Evolutionary conservation across 2,113 vertebrate species (phyloP), one percentile per base, ranked within the genome.

Genomic region (Danionella cerebrum): DNA sequence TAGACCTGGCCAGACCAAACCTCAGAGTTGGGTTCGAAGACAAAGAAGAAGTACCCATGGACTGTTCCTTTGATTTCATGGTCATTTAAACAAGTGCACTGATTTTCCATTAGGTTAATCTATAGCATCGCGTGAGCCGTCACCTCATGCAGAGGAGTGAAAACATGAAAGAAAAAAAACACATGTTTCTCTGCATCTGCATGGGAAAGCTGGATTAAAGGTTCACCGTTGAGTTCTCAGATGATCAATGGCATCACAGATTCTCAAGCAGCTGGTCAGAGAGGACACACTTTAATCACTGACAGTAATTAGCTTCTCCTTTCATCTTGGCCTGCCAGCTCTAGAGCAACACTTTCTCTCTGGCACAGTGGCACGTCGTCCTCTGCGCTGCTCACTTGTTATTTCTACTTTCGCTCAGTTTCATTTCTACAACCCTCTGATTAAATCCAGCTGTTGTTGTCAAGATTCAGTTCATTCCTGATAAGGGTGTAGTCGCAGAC

Each of bases 221-320:
- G n/a, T 3, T 47, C 31, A 18, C 27, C 10, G 12, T 27, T 42
- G 29, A 27, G 16, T 9, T 16, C 22, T 66, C 55, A 68, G 36
- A 65, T 62, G 70, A 75, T 59, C 51, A 69, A 60, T 63, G 63
- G 14, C 18, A 54, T 38, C 29, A 31, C 53, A 36, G 66, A 57
- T 54, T 48, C 19, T 29, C 14, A 29, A 59, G 47, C 50, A 58
- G 47, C 45, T 67, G 60, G 52, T 35, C 48, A 25, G 48, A 31
- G 25, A 45, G 59, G 31, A 54, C 16, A 53, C 53, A 67, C 69
- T 72, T 78, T 78, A 51, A 73, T 75, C 65, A 78, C 47, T 24
- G 55, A 42, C 51, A 65, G 69, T 70, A 75, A 75, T 75, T 66
- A 69, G 41, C 33, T 45, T 42, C 44, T 58, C 39, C 42, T 64